Base-by-base conservation (phyloP, 2,888 invertebrate genomes). In the Sycophila texana region DNA sequence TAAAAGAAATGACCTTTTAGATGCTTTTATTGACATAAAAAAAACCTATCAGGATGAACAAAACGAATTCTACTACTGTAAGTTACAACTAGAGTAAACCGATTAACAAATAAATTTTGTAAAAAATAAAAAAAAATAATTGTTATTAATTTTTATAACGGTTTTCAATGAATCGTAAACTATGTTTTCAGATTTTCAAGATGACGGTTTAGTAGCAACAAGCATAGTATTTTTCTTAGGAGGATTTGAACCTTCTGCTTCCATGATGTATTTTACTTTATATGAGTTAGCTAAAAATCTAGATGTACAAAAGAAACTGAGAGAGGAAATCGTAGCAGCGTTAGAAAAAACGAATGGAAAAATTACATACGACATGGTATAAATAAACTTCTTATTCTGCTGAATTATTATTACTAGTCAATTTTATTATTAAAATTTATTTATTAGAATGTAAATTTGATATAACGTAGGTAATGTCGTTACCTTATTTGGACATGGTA, bases 1-100 rank as follows among this genome's bases (percentile, higher is more conserved):
- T 12, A 88, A 86, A 0, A 86, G 91, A 22, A 88, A 90, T 67
- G 90, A 91, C 53, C 88, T 92, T 0, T 90, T 93, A 49, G 92
- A 93, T 81, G 83, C 91, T 10, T 84, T 93, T 16, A 86, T 92
- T 51, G 88, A 89, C 1, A 80, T 92, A 3, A 91, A 88, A 30
- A 86, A 89, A 2, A 63, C 2, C 13, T 71, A 57, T 18, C 14
- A 49, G 10, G 58, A 65, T 30, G 7, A 30, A 51, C 14, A 49
- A 7, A 51, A 72, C 14, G 71, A 77, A 12, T 47, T 72, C 13
- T 13, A 39, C 13, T 65, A 77, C 26, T 77, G 71, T 77, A 30
- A 77, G 71, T 57, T 51, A 4, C 4, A 12, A 14, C 1, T 1
- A 39, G 10, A 57, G 47, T 71, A 39, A 39, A 39, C 1, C 39